Conservation (phyloP, 2,113 vertebrate genomes). For the Anoura caudifer region DNA sequence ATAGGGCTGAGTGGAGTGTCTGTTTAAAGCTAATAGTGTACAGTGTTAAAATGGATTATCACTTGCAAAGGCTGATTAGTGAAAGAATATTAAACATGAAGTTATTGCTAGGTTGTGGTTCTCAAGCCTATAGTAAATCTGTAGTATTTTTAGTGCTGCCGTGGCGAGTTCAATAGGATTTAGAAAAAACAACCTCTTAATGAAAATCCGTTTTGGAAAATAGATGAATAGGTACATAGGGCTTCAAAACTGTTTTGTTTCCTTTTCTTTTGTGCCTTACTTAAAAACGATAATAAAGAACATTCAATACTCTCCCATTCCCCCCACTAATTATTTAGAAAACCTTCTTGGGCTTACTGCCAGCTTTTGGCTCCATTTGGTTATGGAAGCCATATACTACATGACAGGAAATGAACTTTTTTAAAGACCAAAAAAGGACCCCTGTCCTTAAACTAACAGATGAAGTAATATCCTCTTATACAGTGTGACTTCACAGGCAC, state of each 20-base stretch:
- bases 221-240: neutral
- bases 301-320: constrained; percentile 29
- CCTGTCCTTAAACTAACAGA: constrained; percentile 49
- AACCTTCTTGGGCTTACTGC: constrained; percentile 60
- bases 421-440: constrained; percentile 41
- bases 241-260: constrained; percentile 7
- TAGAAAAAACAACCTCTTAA: constrained; percentile 37
- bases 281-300: constrained; percentile 52
- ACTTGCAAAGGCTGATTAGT: neutral
- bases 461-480: constrained; percentile 57
- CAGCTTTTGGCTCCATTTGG: constrained; percentile 50
- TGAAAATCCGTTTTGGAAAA: constrained; percentile 26
- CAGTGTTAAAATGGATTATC: neutral
- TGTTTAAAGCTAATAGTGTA: constrained; percentile 29
- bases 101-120: neutral
- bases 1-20: neutral
- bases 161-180: neutral
- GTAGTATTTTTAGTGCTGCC: constrained; percentile 11
- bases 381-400: constrained; percentile 61
- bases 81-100: neutral
- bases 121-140: neutral
- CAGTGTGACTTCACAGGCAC: constrained; percentile 49
- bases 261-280: constrained; percentile 48
- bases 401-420: constrained; percentile 58
- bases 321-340: constrained; percentile 46